phyloP scores from a whole-genome alignment of 2,113 vertebrate species.

The Paradoxurus hermaphroditus region DNA sequence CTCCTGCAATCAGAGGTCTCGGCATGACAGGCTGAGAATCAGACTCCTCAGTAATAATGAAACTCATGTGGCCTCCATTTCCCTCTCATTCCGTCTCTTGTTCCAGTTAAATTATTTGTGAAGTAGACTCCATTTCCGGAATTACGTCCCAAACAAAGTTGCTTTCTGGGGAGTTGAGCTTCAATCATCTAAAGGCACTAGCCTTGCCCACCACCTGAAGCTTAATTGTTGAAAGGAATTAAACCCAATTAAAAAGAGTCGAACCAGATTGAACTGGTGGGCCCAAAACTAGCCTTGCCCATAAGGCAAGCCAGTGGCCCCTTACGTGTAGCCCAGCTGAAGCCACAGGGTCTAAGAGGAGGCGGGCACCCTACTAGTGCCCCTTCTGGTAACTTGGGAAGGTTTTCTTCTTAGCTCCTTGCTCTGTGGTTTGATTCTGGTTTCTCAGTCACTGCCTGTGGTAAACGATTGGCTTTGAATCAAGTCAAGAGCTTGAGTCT shows the following conservation, averaged over 20 bases:
- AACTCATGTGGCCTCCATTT: neutral
- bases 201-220: neutral
- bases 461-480: neutral
- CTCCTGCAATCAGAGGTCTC: neutral
- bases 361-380: rapidly evolving
- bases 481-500: neutral
- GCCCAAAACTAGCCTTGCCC: neutral
- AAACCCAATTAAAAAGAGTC: constrained; percentile 1
- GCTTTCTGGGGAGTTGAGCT: neutral
- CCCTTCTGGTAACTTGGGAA: neutral
- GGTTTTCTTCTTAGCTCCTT: neutral
- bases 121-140: neutral
- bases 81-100: neutral
- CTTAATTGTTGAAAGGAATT: neutral
- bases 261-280: neutral
- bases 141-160: neutral
- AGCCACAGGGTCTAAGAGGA: neutral
- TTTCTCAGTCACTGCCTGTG: neutral
- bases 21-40: neutral
- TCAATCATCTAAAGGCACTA: neutral
- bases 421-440: neutral
- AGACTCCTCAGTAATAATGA: neutral
- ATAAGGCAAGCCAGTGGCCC: neutral
- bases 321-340: neutral
- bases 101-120: neutral